Evolutionary conservation across 2,113 vertebrate genomes (phyloP), one percentile per base, ranked within the genome.

Genomic region (Sakesphorus luctuosus): DNA sequence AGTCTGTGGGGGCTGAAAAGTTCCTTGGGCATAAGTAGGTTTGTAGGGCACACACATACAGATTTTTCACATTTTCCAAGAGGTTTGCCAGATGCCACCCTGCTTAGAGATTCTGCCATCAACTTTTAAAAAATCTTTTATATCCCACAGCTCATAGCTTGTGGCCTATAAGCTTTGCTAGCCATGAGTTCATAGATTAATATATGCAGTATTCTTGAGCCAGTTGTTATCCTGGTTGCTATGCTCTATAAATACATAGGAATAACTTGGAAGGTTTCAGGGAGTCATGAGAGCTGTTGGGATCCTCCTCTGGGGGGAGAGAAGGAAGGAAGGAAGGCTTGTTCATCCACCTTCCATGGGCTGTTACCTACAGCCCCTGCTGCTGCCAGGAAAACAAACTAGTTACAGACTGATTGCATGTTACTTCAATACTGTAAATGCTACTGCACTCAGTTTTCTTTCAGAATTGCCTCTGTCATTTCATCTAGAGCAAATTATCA

Each of bases 391-490:
- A 89, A 93, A 62, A 53, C 9, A 53, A 95, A 66, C 13, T 47
- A 65, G 24, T 35, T 61, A 36, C 28, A 21, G 18, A 67, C 59
- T 36, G 29, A 46, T 26, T 49, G 49, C 16, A 67, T 28, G 3
- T 89, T 93, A 61, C 53, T 92, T 61, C 53, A 90, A 77, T 13
- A 31, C 28, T 69, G 52, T 75, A 94, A 93, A 93, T 58, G 75
- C 55, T 33, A 29, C 31, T 53, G 7, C 50, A 59, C 44, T 84
- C 66, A 8, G 49, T 28, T 94, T 93, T 28, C 23, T 91, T 90
- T 80, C 89, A 91, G 89, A 96, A 96, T 72, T 77, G 17, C 31
- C 84, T 81, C 74, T 40, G 87, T 35, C 67, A 55, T 83, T 94
- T 86, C 13, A 44, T 36, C 56, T 84, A 31, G 28, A 58, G 8